Evolutionary conservation across 2,113 vertebrate species (phyloP), one percentile per base, ranked within the genome.

Genomic region (Tetrao urogallus): DNA sequence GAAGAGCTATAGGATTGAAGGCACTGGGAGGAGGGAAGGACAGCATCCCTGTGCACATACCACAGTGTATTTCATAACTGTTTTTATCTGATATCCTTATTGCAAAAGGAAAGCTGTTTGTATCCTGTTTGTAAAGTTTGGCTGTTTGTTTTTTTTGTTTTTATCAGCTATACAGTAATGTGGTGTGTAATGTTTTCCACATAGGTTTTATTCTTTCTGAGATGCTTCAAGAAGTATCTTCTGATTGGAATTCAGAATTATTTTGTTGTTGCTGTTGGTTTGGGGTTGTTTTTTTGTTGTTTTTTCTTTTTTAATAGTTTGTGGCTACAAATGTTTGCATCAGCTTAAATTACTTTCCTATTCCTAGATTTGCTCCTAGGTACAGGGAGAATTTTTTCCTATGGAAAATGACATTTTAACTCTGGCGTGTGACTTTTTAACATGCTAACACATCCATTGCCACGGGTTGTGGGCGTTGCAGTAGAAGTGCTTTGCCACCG

Each of bases 391-490:
- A 17, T 95, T 95, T 96, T 97, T 97, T 97, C 96, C 86, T 97
- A 95, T 96, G 89, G 94, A 89, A 97, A 97, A 95, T 81, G 42
- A 61, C 91, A 93, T 96, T 97, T 96, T 94, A 89, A 97, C n/a
- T 65, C 67, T 82, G 75, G 91, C 79, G 30, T 93, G 54, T 84
- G 95, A 88, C 76, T 96, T 90, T 91, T 91, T 86, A 82, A 84
- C 95, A 74, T 75, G 66, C 83, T 89, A 28, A 82, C 65, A 77
- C 52, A 13, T 91, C 72, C 88, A 54, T 95, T 82, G 56, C 71
- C 79, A 89, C 19, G 5, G 81, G 42, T 27, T 86, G 60, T 87
- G 78, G 85, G 70, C 85, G 66, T 89, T 90, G 73, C 86, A 52
- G 67, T 95, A 93, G 94, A 95, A 92, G 90, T 71, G 90, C 88